Percentiles rank a stretch among this genome's conserved stretches.
Evolutionary conservation across 2,888 invertebrate species (phyloP).

Genomic region (Acronicta alni): DNA sequence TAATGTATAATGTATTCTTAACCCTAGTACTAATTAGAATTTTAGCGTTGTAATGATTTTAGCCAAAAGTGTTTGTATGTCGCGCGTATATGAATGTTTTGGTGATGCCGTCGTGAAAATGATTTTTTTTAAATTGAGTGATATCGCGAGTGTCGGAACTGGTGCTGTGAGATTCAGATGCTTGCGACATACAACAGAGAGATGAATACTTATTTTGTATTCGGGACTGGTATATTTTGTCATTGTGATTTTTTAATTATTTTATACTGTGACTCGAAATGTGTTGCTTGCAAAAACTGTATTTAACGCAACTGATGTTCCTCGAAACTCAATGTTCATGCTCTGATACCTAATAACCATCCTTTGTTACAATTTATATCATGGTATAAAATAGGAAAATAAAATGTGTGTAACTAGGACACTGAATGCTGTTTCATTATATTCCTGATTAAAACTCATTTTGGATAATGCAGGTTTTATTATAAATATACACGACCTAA

Average conservation of each 20-base stretch:
- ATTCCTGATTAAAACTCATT: slow-evolving; percentile 59
- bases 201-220: slow-evolving; percentile 73
- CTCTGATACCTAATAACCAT: slow-evolving; percentile 79
- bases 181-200: slow-evolving; percentile 78
- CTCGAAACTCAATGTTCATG: slow-evolving; percentile 78
- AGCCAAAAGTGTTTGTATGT: slow-evolving; percentile 83
- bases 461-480: slow-evolving; percentile 75
- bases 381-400: slow-evolving; percentile 85
- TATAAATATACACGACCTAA: slow-evolving; percentile 76
- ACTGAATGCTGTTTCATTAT: slow-evolving; percentile 79
- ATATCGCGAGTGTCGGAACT: slow-evolving; percentile 72
- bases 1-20: slow-evolving; percentile 85
- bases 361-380: slow-evolving; percentile 87
- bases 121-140: slow-evolving; percentile 63
- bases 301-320: slow-evolving; percentile 85
- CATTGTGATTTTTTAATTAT: slow-evolving; percentile 76
- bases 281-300: slow-evolving; percentile 82
- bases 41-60: slow-evolving; percentile 80
- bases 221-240: slow-evolving; percentile 76
- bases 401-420: slow-evolving; percentile 88
- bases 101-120: slow-evolving; percentile 56
- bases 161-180: slow-evolving; percentile 87
- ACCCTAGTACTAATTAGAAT: slow-evolving; percentile 78
- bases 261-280: slow-evolving; percentile 75
- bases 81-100: slow-evolving; percentile 83